Conservation (phyloP, 1,140 invertebrate genomes). For the Caenorhabditis latens region DNA sequence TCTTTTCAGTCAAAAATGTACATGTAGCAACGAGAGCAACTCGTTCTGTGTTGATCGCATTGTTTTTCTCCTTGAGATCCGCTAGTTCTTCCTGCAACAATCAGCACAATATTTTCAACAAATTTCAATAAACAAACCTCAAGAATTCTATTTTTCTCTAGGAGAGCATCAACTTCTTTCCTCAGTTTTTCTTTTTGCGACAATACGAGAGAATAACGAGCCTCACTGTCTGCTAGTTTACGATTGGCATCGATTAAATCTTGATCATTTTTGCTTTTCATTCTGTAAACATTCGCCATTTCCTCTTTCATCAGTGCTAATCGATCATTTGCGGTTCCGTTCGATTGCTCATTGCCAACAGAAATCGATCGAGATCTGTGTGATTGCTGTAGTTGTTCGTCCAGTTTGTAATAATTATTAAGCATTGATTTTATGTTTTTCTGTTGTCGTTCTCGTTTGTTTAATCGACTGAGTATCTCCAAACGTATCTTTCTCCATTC, state of each 20-base stretch:
- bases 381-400: constrained; percentile 22
- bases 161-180: not conserved
- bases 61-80: not conserved
- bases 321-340: not conserved
- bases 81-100: constrained; percentile 1
- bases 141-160: not conserved
- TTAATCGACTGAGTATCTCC: constrained; percentile 15
- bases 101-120: too few species aligned
- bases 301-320: constrained; percentile 34
- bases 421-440: not conserved
- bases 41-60: not conserved
- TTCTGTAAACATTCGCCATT: constrained; percentile 44
- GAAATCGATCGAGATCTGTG: constrained; percentile 3
- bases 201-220: not conserved
- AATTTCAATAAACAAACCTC: not conserved
- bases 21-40: constrained; percentile 11
- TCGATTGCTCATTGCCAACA: not conserved
- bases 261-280: constrained; percentile 46
- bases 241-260: constrained; percentile 17
- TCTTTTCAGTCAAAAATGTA: constrained; percentile 15
- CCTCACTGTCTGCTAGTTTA: constrained; percentile 15
- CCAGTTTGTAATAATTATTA: not conserved
- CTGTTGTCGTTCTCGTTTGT: constrained; percentile 1
- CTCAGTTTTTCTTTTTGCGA: constrained; percentile 11
- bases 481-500: not conserved